A percentile compares a stretch with the other conserved stretches of the same genome.
Conservation (phyloP, 2,888 invertebrate species). For the Embidobia sp. region DNA sequence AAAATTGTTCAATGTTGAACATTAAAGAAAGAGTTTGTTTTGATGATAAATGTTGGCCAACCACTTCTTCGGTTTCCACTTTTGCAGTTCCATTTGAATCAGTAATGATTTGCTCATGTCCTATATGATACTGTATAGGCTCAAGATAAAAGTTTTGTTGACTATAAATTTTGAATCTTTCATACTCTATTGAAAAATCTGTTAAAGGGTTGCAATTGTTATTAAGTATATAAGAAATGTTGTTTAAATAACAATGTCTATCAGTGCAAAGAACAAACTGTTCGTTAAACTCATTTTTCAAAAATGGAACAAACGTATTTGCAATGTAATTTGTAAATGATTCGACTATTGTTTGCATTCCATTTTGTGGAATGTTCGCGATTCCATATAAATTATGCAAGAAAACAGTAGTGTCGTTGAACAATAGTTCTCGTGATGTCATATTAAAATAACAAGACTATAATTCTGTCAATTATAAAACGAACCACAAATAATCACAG, state of each 20-base stretch:
- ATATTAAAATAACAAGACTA: not conserved
- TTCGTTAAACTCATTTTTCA: slow-evolving; percentile 12
- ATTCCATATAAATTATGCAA: slow-evolving; percentile 13
- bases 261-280: not conserved
- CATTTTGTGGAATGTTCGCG: slow-evolving; percentile 11
- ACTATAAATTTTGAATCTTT: slow-evolving; percentile 12
- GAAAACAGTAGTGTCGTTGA: not conserved
- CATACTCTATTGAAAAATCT: not conserved
- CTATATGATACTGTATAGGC: slow-evolving; percentile 1
- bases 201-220: slow-evolving; percentile 5
- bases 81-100: not conserved
- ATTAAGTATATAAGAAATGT: slow-evolving; percentile 5
- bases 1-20: slow-evolving; percentile 3
- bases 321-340: slow-evolving; percentile 18
- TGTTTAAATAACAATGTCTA: not conserved
- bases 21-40: slow-evolving; percentile 3
- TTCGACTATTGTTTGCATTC: slow-evolving; percentile 14
- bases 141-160: not conserved
- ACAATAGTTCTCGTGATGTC: slow-evolving; percentile 2
- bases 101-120: not conserved
- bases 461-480: not conserved
- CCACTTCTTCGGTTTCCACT: not conserved
- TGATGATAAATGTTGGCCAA: not conserved
- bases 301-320: slow-evolving; percentile 26
- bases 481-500: too few species aligned